Evolutionary conservation across 2,888 invertebrate species (phyloP).

Genomic region (Strigamia crassipes): DNA sequence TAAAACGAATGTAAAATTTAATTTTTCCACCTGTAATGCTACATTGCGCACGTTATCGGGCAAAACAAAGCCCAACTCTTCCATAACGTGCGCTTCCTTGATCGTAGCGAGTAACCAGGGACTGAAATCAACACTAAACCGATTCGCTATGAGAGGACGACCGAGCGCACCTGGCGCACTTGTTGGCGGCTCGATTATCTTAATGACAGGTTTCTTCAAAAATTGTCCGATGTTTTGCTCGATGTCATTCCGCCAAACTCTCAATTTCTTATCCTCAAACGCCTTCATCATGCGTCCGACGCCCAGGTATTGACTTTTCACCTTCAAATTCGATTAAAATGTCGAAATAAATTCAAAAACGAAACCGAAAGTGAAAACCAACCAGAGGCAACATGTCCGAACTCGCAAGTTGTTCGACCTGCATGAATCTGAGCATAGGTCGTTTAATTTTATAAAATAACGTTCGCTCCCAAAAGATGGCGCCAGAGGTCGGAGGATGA

Average conservation of each 20-base stretch:
- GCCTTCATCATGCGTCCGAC: conserved; percentile 75
- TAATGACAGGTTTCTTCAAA: conserved; percentile 71
- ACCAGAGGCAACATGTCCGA: conserved; percentile 71
- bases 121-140: conserved; percentile 60
- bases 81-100: conserved; percentile 61
- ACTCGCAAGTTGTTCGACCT: conserved; percentile 73
- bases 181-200: background rate
- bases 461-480: conserved; percentile 83
- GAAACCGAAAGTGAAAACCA: conserved; percentile 48
- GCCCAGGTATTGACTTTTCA: conserved; percentile 76
- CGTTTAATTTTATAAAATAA: conserved; percentile 78
- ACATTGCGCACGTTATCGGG: conserved; percentile 61
- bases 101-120: conserved; percentile 60
- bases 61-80: conserved; percentile 60
- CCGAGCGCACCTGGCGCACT: background rate
- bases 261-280: conserved; percentile 75
- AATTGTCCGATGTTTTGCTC: conserved; percentile 68
- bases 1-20: conserved; percentile 51
- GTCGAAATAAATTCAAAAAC: no score
- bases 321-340: conserved; percentile 57
- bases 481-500: conserved; percentile 79
- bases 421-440: conserved; percentile 78
- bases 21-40: conserved; percentile 57
- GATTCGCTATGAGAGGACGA: background rate
- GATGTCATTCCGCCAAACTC: conserved; percentile 71